A percentile compares a stretch with the other conserved stretches of the same genome.
Conservation (phyloP, 2,113 vertebrate species). For the Myodes glareolus region DNA sequence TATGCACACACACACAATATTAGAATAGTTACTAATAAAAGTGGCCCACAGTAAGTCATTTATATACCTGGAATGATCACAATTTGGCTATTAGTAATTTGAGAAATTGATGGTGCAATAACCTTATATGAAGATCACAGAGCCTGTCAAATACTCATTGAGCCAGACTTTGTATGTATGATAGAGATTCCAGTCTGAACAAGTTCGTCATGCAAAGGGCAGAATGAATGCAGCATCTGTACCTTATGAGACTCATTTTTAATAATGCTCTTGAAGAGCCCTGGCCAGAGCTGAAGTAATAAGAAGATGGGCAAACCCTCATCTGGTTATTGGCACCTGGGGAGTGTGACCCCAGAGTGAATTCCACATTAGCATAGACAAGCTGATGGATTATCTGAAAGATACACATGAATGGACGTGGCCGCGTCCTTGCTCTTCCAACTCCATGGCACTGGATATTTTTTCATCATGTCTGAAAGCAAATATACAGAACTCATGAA, state of each 20-base stretch:
- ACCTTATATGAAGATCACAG: background rate
- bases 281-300: background rate
- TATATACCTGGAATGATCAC: slow-evolving; percentile 11
- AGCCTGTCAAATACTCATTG: background rate
- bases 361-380: background rate
- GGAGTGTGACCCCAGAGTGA: background rate
- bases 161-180: background rate
- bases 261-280: background rate
- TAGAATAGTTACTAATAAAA: slow-evolving; percentile 13
- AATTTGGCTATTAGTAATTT: slow-evolving; percentile 1
- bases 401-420: background rate
- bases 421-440: background rate
- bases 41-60: background rate
- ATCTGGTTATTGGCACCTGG: background rate
- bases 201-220: background rate
- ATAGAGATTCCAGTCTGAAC: background rate
- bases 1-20: background rate
- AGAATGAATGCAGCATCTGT: slow-evolving; percentile 16
- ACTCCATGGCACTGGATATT: background rate
- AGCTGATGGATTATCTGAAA: background rate
- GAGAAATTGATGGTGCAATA: background rate
- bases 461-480: slow-evolving; percentile 28
- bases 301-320: background rate
- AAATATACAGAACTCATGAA: slow-evolving; percentile 11
- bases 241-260: slow-evolving; percentile 10